A percentile compares a stretch with the other conserved stretches of the same genome.
Evolutionary conservation across 2,888 invertebrate species (phyloP).

Genomic region (Chaetogeoica ovagalla): DNA sequence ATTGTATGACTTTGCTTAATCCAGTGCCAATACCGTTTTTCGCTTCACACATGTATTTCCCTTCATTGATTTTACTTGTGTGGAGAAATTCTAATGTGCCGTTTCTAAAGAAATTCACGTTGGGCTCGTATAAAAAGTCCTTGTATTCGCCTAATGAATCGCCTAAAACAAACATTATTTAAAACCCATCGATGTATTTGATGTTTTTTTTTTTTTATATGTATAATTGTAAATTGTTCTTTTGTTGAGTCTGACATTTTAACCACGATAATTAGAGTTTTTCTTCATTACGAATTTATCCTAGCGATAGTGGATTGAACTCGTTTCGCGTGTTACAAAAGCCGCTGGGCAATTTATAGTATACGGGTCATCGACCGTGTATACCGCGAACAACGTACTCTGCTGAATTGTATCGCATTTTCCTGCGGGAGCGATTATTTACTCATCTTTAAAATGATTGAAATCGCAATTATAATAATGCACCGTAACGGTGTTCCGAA

Average conservation of each 20-base stretch:
- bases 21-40: constrained; percentile 89
- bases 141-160: constrained; percentile 77
- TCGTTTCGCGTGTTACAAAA: background rate
- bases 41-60: constrained; percentile 90
- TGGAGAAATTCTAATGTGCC: constrained; percentile 82
- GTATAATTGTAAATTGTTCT: background rate
- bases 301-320: background rate
- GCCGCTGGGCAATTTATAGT: too few species aligned
- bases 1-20: constrained; percentile 86
- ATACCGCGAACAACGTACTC: too few species aligned
- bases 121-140: constrained; percentile 79
- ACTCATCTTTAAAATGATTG: too few species aligned
- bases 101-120: constrained; percentile 76
- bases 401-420: too few species aligned
- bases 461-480: too few species aligned
- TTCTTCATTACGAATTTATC: too few species aligned
- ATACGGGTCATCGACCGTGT: too few species aligned
- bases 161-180: constrained; percentile 60
- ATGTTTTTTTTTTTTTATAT: background rate
- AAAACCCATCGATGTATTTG: background rate
- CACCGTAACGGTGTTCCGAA: too few species aligned
- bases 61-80: constrained; percentile 84
- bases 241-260: background rate
- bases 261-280: background rate
- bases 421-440: too few species aligned